Base-by-base conservation (phyloP, 2,888 invertebrate species). In the Plagiodera versicolora region DNA sequence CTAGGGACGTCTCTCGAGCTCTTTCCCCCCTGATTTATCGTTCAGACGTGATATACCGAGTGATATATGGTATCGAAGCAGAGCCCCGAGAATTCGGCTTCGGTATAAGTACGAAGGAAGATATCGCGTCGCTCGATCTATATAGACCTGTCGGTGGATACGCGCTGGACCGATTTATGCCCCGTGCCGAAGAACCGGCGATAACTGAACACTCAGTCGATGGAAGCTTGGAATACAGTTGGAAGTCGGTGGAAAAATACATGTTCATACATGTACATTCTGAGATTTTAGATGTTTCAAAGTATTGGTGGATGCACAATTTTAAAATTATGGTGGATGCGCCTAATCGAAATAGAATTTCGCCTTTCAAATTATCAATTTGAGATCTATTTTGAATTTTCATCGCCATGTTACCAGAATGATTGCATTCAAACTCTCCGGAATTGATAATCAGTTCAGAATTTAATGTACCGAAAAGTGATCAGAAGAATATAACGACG, bases 61-160 rank as follows among this genome's bases (percentile, higher is more conserved):
- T 80, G 80, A 80, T 79, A 79, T 80, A 80, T 77, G 73, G 74
- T 72, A 72, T 72, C 69, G 67, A 64, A 68, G 67, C 70, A 72
- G 74, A 70, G 74, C 73, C 75, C 75, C 75, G 76, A 76, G 76
- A 77, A 59, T 75, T 75, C 76, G 74, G 68, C 73, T 70, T 71
- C 14, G 14, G 39, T 39, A n/a, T n/a, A 39, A 39, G 14, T 39
- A 39, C 14, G 14, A 58, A 45, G 52, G 60, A 61, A 75, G 75
- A 75, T 77, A 78, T 79, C 77, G 74, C 77, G 74, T 73, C 71
- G 73, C 72, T 72, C 78, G 78, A 79, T 79, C 79, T 79, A 77
- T 76, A 28, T 39, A 76, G 74, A 76, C 75, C 73, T 74, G 74
- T 73, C 75, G 72, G 77, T 77, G 77, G 78, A 79, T 78, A 79